phyloP scores from a whole-genome alignment of 1,140 invertebrate species.

The Medauroidea extradentata region DNA sequence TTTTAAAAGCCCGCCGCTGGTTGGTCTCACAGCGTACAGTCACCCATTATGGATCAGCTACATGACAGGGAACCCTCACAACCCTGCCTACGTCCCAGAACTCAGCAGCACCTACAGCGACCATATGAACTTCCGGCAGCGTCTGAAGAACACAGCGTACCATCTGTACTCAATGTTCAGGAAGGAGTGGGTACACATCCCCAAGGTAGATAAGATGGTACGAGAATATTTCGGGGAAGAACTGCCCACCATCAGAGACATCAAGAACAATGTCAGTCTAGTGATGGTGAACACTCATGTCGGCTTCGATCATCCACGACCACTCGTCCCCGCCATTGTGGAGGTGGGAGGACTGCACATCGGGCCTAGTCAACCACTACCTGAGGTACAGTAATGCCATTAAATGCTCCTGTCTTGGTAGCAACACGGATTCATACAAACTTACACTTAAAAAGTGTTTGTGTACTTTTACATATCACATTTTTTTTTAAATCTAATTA shows the following conservation, averaged over 20 bases:
- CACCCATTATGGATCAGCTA: not conserved
- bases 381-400: too few species aligned
- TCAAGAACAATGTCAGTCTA: constrained; percentile 48
- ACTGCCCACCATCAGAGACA: constrained; percentile 16
- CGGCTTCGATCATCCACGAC: constrained; percentile 53
- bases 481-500: too few species aligned
- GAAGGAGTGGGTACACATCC: constrained; percentile 8
- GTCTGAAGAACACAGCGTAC: not conserved
- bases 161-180: not conserved
- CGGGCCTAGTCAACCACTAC: too few species aligned
- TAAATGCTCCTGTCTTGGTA: too few species aligned
- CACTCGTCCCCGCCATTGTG: constrained; percentile 52
- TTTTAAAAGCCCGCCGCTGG: not conserved
- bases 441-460: too few species aligned
- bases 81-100: not conserved
- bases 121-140: not conserved
- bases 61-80: too few species aligned
- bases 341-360: too few species aligned
- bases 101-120: not conserved
- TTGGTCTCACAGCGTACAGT: constrained; percentile 1
- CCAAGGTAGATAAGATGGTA: constrained; percentile 48
- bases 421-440: too few species aligned
- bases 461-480: too few species aligned
- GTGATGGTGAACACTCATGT: constrained; percentile 59
- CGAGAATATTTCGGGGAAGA: constrained; percentile 24